phyloP scores from a whole-genome alignment of 2,113 vertebrate genomes.

The Petrocephalus zakoni region DNA sequence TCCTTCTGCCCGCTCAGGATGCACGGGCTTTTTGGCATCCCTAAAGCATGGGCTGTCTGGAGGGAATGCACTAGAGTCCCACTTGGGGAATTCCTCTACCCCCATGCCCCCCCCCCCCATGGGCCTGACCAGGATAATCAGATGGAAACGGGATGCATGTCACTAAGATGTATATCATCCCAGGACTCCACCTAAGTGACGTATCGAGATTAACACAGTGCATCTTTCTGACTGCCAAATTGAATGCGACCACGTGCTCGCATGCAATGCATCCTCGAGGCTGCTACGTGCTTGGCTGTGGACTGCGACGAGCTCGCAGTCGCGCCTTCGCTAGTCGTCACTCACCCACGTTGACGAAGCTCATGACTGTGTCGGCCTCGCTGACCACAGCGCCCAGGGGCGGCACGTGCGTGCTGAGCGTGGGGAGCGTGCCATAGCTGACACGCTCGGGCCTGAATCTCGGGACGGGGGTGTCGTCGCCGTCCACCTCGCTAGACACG shows the following conservation, averaged over 20 bases:
- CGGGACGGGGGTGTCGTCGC: conserved; percentile 43
- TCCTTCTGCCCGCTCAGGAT: background rate
- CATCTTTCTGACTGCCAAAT: background rate
- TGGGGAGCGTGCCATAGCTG: conserved; percentile 56
- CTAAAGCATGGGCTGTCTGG: background rate
- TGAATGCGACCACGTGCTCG: background rate
- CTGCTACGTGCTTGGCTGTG: background rate
- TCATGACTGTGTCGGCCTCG: conserved; percentile 88
- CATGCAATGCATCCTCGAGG: background rate
- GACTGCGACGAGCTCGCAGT: background rate
- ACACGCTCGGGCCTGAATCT: conserved; percentile 43
- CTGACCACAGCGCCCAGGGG: conserved; percentile 70
- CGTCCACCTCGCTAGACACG: conserved; percentile 65
- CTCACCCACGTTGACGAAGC: conserved; percentile 94
- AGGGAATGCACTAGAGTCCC: background rate
- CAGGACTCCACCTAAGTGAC: background rate
- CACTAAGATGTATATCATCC: background rate
- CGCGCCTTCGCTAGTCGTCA: background rate
- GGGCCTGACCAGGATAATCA: background rate
- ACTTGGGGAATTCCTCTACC: background rate
- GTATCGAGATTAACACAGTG: background rate
- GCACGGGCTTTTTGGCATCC: background rate
- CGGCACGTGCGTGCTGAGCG: conserved; percentile 68
- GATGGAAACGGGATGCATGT: background rate
- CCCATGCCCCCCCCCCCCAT: background rate